These are phyloP conservation scores for Andrena dorsata DNA, from an alignment of 2,888 invertebrate species.

Conservation along the genomic window DNA sequence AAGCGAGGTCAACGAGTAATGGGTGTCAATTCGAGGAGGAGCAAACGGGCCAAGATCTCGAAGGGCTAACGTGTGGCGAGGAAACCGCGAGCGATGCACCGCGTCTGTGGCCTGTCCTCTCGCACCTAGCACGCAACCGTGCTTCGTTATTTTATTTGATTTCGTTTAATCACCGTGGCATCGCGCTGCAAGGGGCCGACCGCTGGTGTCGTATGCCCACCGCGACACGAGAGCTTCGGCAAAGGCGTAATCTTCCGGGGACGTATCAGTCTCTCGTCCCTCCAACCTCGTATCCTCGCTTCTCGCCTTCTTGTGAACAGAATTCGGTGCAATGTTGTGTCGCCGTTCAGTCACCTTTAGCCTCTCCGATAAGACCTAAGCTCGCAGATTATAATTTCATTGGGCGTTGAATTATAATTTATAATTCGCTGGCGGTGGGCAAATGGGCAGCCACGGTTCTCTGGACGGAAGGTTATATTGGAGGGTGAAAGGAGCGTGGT, in stretches of 20 bases:
- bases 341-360: too few relatives aligned
- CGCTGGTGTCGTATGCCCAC: constrained; percentile 56
- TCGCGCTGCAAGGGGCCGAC: constrained; percentile 33
- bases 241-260: constrained; percentile 59
- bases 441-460: too few relatives aligned
- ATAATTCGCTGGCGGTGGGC: too few relatives aligned
- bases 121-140: constrained; percentile 39
- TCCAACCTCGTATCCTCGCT: not conserved
- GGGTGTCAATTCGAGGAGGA: not conserved
- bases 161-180: constrained; percentile 65
- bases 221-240: constrained; percentile 40
- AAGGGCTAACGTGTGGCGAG: constrained; percentile 20
- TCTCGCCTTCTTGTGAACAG: not conserved
- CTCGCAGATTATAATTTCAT: too few relatives aligned
- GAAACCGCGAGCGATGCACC: constrained; percentile 39
- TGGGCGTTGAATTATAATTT: too few relatives aligned
- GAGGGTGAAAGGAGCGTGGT: too few relatives aligned
- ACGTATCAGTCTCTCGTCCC: not conserved
- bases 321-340: not conserved
- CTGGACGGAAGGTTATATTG: too few relatives aligned
- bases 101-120: constrained; percentile 16
- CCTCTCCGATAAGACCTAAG: too few relatives aligned
- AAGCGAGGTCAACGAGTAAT: not conserved
- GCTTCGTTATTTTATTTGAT: constrained; percentile 65
- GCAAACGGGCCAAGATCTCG: not conserved